Base-by-base conservation (phyloP, 2,888 invertebrate genomes). In the Agrochola macilenta region DNA sequence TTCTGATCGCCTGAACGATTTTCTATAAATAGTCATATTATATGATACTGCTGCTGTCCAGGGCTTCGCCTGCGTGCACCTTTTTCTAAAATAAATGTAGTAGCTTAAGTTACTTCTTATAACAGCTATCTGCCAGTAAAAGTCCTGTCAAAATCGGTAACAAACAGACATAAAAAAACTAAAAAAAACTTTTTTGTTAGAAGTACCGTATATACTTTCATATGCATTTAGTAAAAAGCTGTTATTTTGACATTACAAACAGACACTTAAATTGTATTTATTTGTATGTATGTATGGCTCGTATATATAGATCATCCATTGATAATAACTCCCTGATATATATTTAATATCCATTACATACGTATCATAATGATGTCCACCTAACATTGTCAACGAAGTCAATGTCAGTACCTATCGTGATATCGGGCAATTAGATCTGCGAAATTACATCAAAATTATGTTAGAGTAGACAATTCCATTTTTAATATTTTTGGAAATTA, bases 401-500 rank as follows among this genome's bases (percentile, higher is more conserved):
- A 84, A 65, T 69, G 66, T 60, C 68, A 79, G 69, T 82, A 46
- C 54, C 17, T 78, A 61, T 74, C 81, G 76, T 82, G 65, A 73
- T 83, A 79, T 79, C 78, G 17, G 54, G 26, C 68, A 76, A 82
- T 82, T 83, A 73, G 72, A 85, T 83, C 80, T 66, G 66, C 70
- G 20, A 88, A 88, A 87, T 89, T 84, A 84, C 84, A 80, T 83
- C 81, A 85, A 89, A 85, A 90, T 88, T 75, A 78, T 57, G 61
- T 81, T 77, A 81, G 70, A 64, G 75, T 76, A 82, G 88, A 88
- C 87, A 90, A 91, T 87, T 82, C 79, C 72, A 87, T 89, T 88
- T 89, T 88, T 79, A 76, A 79, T 80, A 79, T 69, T 89, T 88
- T 90, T 87, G 76, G 75, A 76, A 84, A 91, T 91, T 90, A 91